A percentile compares a stretch with the other conserved stretches of the same genome.
These are phyloP conservation scores for Eulithis prunata DNA, from an alignment of 2,888 invertebrate species.

Conservation along the genomic window DNA sequence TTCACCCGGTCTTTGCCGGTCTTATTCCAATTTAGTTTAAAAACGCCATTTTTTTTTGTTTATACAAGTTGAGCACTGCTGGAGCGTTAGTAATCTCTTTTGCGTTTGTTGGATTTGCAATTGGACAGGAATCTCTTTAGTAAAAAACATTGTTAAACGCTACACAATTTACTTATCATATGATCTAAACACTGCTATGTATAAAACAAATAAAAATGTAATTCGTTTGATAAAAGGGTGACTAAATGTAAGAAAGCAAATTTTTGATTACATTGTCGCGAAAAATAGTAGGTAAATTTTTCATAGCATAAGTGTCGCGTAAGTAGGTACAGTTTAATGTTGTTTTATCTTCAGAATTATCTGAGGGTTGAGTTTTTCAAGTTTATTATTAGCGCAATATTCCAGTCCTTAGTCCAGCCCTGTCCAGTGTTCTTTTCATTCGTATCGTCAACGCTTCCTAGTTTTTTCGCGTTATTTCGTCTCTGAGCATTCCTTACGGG, in stretches of 20 bases:
- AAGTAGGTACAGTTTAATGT: too few relatives aligned
- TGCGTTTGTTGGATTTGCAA: conserved; percentile 78
- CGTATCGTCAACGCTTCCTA: conserved; percentile 70
- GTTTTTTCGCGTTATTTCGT: conserved; percentile 71
- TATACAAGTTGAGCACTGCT: conserved; percentile 80
- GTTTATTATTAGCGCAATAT: too few relatives aligned
- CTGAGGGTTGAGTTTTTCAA: too few relatives aligned
- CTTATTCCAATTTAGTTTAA: conserved; percentile 77
- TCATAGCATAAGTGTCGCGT: too few relatives aligned
- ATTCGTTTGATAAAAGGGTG: too few relatives aligned
- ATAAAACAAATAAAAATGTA: too few relatives aligned
- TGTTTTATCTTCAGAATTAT: too few relatives aligned
- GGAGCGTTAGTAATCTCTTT: conserved; percentile 82
- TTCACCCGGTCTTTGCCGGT: conserved; percentile 69
- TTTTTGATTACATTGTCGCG: too few relatives aligned
- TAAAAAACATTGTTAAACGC: neutral
- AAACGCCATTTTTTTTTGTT: conserved; percentile 75
- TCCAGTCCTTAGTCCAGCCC: conserved; percentile 10
- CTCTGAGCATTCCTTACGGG: conserved; percentile 62
- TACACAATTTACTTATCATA: too few relatives aligned
- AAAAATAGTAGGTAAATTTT: too few relatives aligned
- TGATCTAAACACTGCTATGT: too few relatives aligned
- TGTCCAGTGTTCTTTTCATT: conserved; percentile 66
- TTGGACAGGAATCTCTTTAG: conserved; percentile 47
- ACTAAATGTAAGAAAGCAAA: too few relatives aligned